Percentiles rank a stretch among this genome's conserved stretches.
These are phyloP conservation scores for Manacus vitellinus DNA, from an alignment of 2,113 vertebrate species.

Conservation along the genomic window DNA sequence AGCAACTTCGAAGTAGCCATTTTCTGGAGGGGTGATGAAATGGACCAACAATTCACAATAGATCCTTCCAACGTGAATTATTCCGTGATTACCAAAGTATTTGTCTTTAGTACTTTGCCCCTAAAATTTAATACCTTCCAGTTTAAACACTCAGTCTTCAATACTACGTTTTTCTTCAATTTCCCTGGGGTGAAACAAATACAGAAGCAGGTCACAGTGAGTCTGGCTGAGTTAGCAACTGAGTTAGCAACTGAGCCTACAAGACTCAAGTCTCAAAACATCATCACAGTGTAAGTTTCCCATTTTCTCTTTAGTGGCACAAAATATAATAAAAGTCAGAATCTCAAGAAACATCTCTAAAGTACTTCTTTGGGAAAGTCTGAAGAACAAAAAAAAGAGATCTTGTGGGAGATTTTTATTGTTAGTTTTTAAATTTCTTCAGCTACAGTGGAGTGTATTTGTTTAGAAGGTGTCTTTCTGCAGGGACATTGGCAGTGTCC, in stretches of 20 bases:
- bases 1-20: not conserved
- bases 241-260: not conserved
- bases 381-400: not conserved
- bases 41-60: not conserved
- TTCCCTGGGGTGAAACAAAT: not conserved
- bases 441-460: not conserved
- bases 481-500: not conserved
- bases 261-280: not conserved
- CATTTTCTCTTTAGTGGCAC: not conserved
- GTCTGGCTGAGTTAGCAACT: not conserved
- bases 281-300: not conserved
- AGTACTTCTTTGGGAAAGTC: not conserved
- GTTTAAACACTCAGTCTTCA: not conserved
- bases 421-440: not conserved
- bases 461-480: not conserved
- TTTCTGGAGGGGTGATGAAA: not conserved
- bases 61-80: not conserved
- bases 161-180: not conserved
- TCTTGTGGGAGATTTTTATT: not conserved
- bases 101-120: not conserved
- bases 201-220: not conserved
- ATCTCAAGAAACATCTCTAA: not conserved
- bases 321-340: not conserved
- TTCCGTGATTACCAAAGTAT: not conserved
- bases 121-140: not conserved